Evolutionary conservation across 2,888 invertebrate genomes (phyloP).

Genomic region (Philhelius pedissequus): DNA sequence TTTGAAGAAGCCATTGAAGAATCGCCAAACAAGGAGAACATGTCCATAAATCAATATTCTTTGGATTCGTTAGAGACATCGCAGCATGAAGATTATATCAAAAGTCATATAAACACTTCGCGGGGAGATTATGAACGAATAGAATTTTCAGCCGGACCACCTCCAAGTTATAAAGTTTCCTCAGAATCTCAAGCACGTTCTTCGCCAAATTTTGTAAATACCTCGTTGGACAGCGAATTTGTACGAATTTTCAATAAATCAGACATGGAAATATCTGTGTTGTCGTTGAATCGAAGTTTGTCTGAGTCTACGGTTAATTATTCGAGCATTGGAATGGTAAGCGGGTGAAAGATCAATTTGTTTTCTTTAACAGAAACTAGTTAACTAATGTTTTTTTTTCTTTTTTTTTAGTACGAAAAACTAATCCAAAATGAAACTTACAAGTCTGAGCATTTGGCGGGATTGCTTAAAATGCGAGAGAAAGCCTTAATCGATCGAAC

Average conservation of each 20-base stretch:
- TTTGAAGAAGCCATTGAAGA: slow-evolving; percentile 46
- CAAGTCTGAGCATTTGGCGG: slow-evolving; percentile 83
- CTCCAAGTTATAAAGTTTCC: slow-evolving; percentile 61
- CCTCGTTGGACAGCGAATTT: slow-evolving; percentile 71
- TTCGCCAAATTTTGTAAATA: slow-evolving; percentile 18
- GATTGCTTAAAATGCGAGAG: slow-evolving; percentile 84
- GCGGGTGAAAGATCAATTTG: neutral
- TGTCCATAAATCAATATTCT: slow-evolving; percentile 59
- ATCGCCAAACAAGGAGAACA: slow-evolving; percentile 67
- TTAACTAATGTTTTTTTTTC: neutral
- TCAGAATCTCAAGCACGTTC: slow-evolving; percentile 7
- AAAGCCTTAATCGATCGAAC: slow-evolving; percentile 84
- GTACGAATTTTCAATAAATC: slow-evolving; percentile 72
- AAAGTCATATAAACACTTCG: slow-evolving; percentile 70
- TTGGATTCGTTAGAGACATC: slow-evolving; percentile 44
- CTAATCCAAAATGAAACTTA: slow-evolving; percentile 85
- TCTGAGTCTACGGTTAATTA: slow-evolving; percentile 73
- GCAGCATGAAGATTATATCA: slow-evolving; percentile 55
- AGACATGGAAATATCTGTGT: slow-evolving; percentile 70
- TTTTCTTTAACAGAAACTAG: neutral
- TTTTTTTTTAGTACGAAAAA: slow-evolving; percentile 80
- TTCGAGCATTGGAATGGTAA: slow-evolving; percentile 75
- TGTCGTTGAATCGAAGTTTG: slow-evolving; percentile 69
- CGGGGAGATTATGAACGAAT: slow-evolving; percentile 70
- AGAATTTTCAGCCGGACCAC: slow-evolving; percentile 32